Evolutionary conservation across 2,797 vertebrate species (phyloP), one percentile per base, ranked within the genome.

Genomic region (Mormyrus proboscirostris): DNA sequence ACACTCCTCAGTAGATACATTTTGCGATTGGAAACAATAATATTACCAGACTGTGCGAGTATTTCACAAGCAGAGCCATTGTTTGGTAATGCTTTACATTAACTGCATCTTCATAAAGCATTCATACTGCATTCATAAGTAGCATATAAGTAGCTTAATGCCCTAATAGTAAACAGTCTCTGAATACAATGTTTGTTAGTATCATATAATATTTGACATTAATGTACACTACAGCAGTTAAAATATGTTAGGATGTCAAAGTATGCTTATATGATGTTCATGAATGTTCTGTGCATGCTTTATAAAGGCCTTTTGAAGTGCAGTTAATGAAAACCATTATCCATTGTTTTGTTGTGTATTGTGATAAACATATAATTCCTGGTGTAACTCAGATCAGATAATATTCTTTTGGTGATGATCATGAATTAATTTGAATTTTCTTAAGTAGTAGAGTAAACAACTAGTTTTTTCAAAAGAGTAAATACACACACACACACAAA

Each of bases 341-440:
- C 38, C 9, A 83, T 50, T 49, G n/a, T n/a, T 83, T 83, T n/a
- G 79, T 49, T 83, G 22, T 49, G 47, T 50, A n/a, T 1, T 47
- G n/a, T 41, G 79, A 83, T 50, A 41, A 4, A 12, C 8, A 41
- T 50, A n/a, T 49, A 9, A 83, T 50, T 82, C 44, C n/a, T 83
- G 8, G 47, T 83, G 6, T 83, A 47, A 47, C 8, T 47, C 19
- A 25, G 44, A 83, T 83, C 16, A 93, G 94, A 94, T 94, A 90
- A 94, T 94, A 90, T 94, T 95, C 92, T 95, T 94, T 93, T 93
- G 92, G 90, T 95, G 55, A 91, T 92, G 44, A 91, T 91, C 92
- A 91, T 92, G 93, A 93, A 93, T 93, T 94, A 93, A 93, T 92
- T 93, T 93, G 91, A 90, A 84, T 41, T 41, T 76, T 38, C 14